A percentile compares a stretch with the other conserved stretches of the same genome.
Evolutionary conservation across 2,888 invertebrate species (phyloP).

Genomic region (Ecdyonurus torrentis): DNA sequence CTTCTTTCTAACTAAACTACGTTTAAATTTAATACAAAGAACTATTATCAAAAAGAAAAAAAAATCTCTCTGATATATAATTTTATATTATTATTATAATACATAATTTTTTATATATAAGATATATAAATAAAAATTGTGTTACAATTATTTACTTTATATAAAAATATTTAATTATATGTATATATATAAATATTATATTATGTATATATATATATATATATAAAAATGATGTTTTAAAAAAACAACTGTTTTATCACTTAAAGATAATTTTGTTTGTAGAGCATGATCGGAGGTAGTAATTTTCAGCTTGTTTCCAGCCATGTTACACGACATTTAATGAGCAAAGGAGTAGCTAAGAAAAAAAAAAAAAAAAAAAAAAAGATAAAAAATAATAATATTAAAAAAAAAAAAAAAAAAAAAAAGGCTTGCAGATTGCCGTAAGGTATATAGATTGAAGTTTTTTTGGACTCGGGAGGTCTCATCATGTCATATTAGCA

Average conservation of each 20-base stretch:
- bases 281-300: background rate
- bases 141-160: background rate
- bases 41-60: background rate
- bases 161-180: too few relatives aligned
- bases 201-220: background rate
- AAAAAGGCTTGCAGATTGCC: too few relatives aligned
- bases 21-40: background rate
- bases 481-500: background rate
- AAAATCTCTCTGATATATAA: background rate
- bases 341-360: background rate
- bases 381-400: too few relatives aligned
- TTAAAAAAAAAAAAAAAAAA: too few relatives aligned
- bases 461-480: too few relatives aligned
- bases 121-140: background rate
- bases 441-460: background rate
- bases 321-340: background rate
- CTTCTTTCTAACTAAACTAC: too few relatives aligned
- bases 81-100: background rate
- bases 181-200: too few relatives aligned
- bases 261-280: constrained; percentile 1
- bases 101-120: background rate
- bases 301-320: constrained; percentile 1
- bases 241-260: constrained; percentile 3
- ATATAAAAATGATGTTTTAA: background rate
- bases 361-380: background rate